Conservation (phyloP, 2,113 vertebrate species). For the Tenrec ecaudatus region DNA sequence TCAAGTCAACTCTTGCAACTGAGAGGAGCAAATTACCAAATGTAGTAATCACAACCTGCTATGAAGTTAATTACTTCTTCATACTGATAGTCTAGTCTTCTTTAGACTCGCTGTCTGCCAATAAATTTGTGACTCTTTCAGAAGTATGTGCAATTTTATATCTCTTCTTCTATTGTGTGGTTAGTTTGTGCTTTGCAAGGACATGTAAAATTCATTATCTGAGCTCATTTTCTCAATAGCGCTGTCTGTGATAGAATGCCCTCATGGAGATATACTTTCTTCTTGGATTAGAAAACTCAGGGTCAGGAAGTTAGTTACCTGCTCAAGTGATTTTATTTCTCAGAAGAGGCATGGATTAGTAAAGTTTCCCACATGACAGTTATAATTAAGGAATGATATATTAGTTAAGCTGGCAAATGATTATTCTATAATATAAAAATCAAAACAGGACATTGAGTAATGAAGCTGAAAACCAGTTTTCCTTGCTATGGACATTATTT, state of each 20-base stretch:
- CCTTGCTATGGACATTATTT: conserved; percentile 63
- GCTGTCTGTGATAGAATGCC: background rate
- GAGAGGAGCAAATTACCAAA: conserved; percentile 35
- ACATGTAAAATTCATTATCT: conserved; percentile 45
- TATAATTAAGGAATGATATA: conserved; percentile 74
- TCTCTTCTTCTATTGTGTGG: background rate
- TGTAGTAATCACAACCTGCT: conserved; percentile 1
- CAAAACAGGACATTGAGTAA: conserved; percentile 70
- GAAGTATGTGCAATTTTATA: background rate
- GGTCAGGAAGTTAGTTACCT: conserved; percentile 54
- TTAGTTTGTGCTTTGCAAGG: background rate
- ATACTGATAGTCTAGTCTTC: background rate
- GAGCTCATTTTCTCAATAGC: background rate
- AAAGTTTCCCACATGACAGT: conserved; percentile 65
- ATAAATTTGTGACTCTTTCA: conserved; percentile 28
- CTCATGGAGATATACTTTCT: background rate
- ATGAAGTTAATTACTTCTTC: conserved; percentile 29
- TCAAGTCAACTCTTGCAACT: conserved; percentile 10
- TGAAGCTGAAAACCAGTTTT: conserved; percentile 66
- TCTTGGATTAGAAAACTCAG: conserved; percentile 10
- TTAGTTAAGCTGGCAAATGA: conserved; percentile 66
- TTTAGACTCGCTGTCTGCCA: background rate
- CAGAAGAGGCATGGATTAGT: conserved; percentile 36
- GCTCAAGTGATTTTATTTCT: conserved; percentile 57
- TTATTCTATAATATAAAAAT: conserved; percentile 72